Evolutionary conservation across 2,888 invertebrate species (phyloP).

Genomic region (Oligia fasciuncula): DNA sequence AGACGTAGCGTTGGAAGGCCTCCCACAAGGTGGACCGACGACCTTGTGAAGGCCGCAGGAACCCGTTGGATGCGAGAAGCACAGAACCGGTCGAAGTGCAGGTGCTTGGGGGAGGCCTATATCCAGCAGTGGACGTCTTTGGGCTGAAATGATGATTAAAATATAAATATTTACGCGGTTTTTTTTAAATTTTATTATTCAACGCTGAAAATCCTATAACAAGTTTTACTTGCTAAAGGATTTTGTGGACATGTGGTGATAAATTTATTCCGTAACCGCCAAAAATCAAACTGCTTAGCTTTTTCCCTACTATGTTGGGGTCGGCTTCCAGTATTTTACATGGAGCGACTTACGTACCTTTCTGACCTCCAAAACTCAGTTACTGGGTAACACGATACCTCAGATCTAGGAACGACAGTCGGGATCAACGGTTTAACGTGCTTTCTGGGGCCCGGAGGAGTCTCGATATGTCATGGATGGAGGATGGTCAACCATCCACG

Average conservation of each 20-base stretch:
- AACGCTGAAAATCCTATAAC: neutral
- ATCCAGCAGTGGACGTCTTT: too few relatives aligned
- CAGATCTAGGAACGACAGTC: neutral
- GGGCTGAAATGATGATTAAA: too few relatives aligned
- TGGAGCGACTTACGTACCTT: neutral
- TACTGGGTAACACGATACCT: neutral
- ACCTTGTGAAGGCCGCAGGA: too few relatives aligned
- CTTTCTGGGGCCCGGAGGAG: neutral
- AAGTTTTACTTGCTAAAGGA: too few relatives aligned
- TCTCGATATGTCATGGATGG: neutral
- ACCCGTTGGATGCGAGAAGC: too few relatives aligned
- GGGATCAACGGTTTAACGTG: neutral
- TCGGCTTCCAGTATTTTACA: neutral
- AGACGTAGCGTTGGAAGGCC: too few relatives aligned
- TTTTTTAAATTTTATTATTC: too few relatives aligned
- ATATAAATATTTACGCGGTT: too few relatives aligned
- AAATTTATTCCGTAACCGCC: neutral
- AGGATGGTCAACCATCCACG: neutral
- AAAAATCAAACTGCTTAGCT: neutral
- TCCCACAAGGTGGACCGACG: too few relatives aligned
- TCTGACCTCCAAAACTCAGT: neutral
- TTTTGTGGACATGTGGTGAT: neutral
- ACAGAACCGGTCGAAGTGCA: too few relatives aligned
- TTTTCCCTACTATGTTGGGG: neutral
- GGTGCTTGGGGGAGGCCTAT: too few relatives aligned